These are phyloP conservation scores for Callitettix versicolor DNA, from an alignment of 1,140 invertebrate genomes.

Conservation along the genomic window DNA sequence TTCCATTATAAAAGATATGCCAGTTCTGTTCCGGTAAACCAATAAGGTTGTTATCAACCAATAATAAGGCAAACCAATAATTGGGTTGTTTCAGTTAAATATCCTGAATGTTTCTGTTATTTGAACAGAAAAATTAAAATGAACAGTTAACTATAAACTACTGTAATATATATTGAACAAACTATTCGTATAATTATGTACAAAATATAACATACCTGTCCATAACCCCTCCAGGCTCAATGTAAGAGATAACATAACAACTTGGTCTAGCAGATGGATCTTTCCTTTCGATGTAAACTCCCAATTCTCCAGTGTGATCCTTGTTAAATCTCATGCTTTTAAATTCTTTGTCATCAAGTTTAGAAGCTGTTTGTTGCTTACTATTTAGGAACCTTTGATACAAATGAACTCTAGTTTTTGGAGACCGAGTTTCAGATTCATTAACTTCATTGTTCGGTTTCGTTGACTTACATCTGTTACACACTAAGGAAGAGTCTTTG, in stretches of 20 bases:
- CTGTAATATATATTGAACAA: too few relatives aligned
- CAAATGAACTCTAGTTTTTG: not conserved
- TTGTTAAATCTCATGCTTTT: slow-evolving; percentile 24
- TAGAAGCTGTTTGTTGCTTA: slow-evolving; percentile 27
- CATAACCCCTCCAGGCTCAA: slow-evolving; percentile 44
- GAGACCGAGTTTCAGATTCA: not conserved
- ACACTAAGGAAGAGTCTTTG: slow-evolving; percentile 14
- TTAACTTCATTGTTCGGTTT: not conserved
- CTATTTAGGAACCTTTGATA: slow-evolving; percentile 18
- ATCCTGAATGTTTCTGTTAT: too few relatives aligned
- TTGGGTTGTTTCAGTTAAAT: too few relatives aligned
- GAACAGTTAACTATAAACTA: too few relatives aligned
- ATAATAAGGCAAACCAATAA: too few relatives aligned
- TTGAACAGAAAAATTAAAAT: too few relatives aligned
- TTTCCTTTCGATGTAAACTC: slow-evolving; percentile 46
- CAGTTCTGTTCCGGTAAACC: too few relatives aligned
- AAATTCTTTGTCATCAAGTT: slow-evolving; percentile 23
- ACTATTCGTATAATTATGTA: too few relatives aligned
- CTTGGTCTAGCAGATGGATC: slow-evolving; percentile 35
- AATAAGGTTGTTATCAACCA: too few relatives aligned
- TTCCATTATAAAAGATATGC: too few relatives aligned
- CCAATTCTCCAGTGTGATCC: slow-evolving; percentile 40
- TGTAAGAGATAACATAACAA: slow-evolving; percentile 47
- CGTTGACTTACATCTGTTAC: slow-evolving; percentile 18
- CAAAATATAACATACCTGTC: slow-evolving; percentile 43